These are phyloP conservation scores for Phrynocephalus forsythii DNA, from an alignment of 2,797 vertebrate genomes.

Conservation along the genomic window DNA sequence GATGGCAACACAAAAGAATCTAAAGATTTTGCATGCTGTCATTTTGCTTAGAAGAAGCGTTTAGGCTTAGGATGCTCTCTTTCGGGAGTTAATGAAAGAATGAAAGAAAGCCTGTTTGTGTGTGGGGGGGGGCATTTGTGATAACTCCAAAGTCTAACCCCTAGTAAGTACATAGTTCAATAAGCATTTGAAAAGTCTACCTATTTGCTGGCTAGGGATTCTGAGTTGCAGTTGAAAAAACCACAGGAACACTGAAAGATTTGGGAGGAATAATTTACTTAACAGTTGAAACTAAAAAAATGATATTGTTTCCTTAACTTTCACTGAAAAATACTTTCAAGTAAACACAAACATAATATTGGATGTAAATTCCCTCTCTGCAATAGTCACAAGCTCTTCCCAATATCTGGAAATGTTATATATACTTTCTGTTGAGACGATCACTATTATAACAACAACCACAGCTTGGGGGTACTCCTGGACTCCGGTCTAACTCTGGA, in stretches of 20 bases:
- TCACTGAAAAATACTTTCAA: not conserved
- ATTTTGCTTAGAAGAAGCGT: not conserved
- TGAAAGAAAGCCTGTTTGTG: not conserved
- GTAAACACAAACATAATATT: not conserved
- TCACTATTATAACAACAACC: not conserved
- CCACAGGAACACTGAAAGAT: not conserved
- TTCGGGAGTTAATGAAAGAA: not conserved
- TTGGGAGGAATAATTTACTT: not conserved
- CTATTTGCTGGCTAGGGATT: not conserved
- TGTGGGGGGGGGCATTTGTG: too few species aligned
- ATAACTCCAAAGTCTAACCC: too few species aligned
- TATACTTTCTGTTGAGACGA: not conserved
- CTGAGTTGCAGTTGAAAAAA: not conserved
- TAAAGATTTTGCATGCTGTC: not conserved
- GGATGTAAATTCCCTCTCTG: not conserved
- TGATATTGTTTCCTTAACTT: not conserved
- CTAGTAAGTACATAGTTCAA: too few species aligned
- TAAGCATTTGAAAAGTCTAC: too few species aligned
- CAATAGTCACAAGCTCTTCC: conserved; percentile 2
- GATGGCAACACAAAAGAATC: too few species aligned
- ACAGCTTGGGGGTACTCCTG: too few species aligned
- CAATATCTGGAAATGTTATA: not conserved
- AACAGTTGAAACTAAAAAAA: not conserved
- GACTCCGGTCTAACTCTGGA: too few species aligned
- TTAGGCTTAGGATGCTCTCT: not conserved